A percentile compares a stretch with the other conserved stretches of the same genome.
Evolutionary conservation across 1,140 invertebrate genomes (phyloP).

Genomic region (Apis cerana): DNA sequence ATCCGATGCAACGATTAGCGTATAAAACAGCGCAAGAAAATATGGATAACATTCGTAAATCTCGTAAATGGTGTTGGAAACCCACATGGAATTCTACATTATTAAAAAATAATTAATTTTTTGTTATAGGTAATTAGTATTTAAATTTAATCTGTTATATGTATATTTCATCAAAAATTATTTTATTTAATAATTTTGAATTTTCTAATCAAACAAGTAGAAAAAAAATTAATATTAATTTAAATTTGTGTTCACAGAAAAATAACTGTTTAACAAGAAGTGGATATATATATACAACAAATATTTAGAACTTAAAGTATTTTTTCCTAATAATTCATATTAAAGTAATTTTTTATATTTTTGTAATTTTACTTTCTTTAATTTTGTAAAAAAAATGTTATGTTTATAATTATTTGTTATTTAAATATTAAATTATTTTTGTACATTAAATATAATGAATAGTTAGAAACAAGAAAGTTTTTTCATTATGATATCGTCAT

Average conservation of each 20-base stretch:
- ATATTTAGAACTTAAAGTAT: conserved; percentile 11
- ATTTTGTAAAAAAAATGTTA: neutral
- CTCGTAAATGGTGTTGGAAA: conserved; percentile 77
- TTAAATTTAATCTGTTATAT: neutral
- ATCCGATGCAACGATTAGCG: conserved; percentile 74
- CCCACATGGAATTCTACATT: conserved; percentile 71
- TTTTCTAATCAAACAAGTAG: neutral
- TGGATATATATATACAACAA: conserved; percentile 6
- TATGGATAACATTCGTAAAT: conserved; percentile 76
- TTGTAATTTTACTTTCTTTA: neutral
- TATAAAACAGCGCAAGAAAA: conserved; percentile 76
- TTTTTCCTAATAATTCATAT: neutral
- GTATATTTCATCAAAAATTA: neutral
- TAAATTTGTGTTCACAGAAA: neutral
- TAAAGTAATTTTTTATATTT: neutral
- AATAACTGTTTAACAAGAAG: neutral
- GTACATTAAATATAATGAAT: neutral
- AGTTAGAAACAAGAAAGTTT: neutral
- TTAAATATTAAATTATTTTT: conserved; percentile 1
- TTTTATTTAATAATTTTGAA: conserved; percentile 6
- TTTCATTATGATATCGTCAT: neutral
- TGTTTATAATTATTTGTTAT: neutral
- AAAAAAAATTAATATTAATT: neutral
- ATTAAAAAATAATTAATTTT: conserved; percentile 1
- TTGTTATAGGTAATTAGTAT: neutral